phyloP scores from a whole-genome alignment of 2,797 vertebrate genomes.

The Parotocinclus haroldoi region DNA sequence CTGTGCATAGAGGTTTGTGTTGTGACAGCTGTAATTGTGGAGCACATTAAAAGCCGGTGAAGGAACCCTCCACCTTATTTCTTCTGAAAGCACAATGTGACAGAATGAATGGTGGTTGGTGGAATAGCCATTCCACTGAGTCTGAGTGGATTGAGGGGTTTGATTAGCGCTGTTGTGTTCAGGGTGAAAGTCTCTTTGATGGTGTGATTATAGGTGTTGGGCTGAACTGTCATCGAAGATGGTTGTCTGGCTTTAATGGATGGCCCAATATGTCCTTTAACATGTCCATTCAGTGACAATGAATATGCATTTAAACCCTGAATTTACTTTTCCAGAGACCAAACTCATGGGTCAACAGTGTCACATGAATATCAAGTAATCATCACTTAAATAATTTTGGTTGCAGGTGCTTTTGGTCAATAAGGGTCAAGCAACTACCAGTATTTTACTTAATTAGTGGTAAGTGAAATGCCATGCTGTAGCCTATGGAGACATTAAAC shows the following conservation, averaged over 20 bases:
- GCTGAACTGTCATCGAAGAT: conserved; percentile 30
- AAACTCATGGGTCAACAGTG: conserved; percentile 44
- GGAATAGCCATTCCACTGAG: conserved; percentile 48
- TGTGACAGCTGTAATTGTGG: conserved; percentile 79
- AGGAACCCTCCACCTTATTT: conserved; percentile 63
- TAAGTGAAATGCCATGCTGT: conserved; percentile 19
- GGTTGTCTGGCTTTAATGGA: conserved; percentile 32
- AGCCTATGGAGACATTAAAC: conserved; percentile 45
- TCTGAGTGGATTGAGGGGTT: conserved; percentile 61
- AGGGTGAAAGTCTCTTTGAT: conserved; percentile 65
- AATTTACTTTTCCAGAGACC: conserved; percentile 37
- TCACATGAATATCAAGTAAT: conserved; percentile 54
- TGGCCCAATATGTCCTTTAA: conserved; percentile 6
- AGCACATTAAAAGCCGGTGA: conserved; percentile 77
- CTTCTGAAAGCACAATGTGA: conserved; percentile 56
- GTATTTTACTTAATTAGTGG: conserved; percentile 50
- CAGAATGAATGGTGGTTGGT: conserved; percentile 51
- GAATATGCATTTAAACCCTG: conserved; percentile 16
- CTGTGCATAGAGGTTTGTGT: conserved; percentile 62
- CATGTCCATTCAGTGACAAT: not conserved
- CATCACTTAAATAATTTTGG: conserved; percentile 46
- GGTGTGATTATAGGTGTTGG: conserved; percentile 71
- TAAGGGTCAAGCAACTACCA: conserved; percentile 48
- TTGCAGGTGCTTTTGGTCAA: conserved; percentile 50
- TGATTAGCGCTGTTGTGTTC: conserved; percentile 55